phyloP scores from a whole-genome alignment of 1,140 invertebrate genomes.

The Magallana gigas region DNA sequence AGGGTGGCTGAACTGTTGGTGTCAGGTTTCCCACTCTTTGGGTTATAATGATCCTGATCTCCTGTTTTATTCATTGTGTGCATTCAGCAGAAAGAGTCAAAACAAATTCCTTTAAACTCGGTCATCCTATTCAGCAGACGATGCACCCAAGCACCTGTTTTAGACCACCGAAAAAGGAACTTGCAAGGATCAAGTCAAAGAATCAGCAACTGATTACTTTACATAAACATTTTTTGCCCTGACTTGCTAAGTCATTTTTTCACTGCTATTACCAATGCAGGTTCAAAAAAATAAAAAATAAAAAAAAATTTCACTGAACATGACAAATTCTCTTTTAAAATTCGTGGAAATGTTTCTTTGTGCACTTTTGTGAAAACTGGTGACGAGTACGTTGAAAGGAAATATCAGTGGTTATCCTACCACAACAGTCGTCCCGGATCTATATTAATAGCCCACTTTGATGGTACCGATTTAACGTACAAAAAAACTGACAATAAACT shows the following conservation, averaged over 20 bases:
- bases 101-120: slow-evolving; percentile 34
- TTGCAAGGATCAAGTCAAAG: too few species aligned
- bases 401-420: neutral
- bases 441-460: slow-evolving; percentile 22
- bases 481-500: neutral
- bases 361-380: neutral
- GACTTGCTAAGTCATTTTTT: too few species aligned
- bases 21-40: neutral
- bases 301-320: too few species aligned
- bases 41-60: slow-evolving; percentile 35
- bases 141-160: slow-evolving; percentile 6
- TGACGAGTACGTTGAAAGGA: slow-evolving; percentile 1
- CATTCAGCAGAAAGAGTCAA: slow-evolving; percentile 27
- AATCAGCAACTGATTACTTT: neutral
- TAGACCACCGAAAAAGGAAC: neutral
- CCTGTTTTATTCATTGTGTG: slow-evolving; percentile 17
- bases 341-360: neutral
- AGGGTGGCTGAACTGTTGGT: neutral
- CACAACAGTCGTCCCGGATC: slow-evolving; percentile 8
- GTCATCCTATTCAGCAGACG: slow-evolving; percentile 18
- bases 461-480: neutral
- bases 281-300: too few species aligned
- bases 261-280: too few species aligned
- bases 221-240: too few species aligned
- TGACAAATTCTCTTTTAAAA: too few species aligned